Conservation (phyloP, 2,888 invertebrate species). For the Cephus sareptanus region DNA sequence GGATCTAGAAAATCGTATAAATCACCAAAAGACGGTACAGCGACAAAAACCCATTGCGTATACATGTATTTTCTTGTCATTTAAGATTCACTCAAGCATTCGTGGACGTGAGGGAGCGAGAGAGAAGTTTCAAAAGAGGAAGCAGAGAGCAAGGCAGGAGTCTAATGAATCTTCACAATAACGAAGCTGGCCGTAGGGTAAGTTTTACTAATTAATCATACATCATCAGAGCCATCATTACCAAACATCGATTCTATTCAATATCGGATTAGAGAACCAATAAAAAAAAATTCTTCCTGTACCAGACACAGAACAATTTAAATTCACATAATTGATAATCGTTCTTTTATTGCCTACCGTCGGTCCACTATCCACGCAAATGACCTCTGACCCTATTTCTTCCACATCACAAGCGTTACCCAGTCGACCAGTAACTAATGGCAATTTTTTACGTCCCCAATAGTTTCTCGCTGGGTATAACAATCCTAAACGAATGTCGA, state of each 20-base stretch:
- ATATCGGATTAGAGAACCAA: not conserved
- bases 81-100: slow-evolving; percentile 92
- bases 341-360: not conserved
- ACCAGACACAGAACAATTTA: not conserved
- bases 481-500: not conserved
- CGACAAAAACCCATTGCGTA: not conserved
- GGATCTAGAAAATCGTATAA: not conserved
- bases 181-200: slow-evolving; percentile 97
- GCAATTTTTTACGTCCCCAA: not conserved
- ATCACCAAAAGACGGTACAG: not conserved
- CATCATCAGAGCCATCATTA: not conserved
- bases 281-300: not conserved
- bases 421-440: not conserved
- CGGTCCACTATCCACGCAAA: not conserved
- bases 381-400: not conserved
- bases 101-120: slow-evolving; percentile 92
- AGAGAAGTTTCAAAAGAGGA: slow-evolving; percentile 84
- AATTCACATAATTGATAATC: not conserved
- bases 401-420: not conserved
- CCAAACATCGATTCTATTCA: slow-evolving; percentile 13
- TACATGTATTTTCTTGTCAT: slow-evolving; percentile 28
- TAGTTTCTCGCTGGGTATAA: not conserved
- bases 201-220: slow-evolving; percentile 55
- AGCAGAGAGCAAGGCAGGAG: slow-evolving; percentile 86
- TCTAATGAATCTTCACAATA: slow-evolving; percentile 97